These are phyloP conservation scores for Heterocephalus glaber DNA, from an alignment of 2,113 vertebrate genomes.

Conservation along the genomic window DNA sequence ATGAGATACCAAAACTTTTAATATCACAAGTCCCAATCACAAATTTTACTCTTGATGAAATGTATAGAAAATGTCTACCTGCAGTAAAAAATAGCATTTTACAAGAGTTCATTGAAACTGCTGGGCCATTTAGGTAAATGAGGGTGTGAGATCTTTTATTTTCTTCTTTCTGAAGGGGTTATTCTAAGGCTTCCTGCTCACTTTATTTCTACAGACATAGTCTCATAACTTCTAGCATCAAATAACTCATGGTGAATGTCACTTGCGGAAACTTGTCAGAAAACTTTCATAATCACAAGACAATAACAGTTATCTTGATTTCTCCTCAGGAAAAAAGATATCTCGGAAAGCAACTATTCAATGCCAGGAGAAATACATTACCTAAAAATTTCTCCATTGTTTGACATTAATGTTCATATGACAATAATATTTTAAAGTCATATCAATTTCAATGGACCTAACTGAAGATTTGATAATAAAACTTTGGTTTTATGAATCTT, in stretches of 20 bases:
- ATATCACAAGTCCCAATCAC: background rate
- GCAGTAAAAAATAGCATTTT: background rate
- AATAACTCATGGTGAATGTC: background rate
- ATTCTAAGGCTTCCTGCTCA: background rate
- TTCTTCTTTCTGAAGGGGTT: background rate
- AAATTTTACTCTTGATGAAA: background rate
- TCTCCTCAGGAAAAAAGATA: slow-evolving; percentile 15
- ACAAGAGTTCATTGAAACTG: background rate
- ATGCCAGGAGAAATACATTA: background rate
- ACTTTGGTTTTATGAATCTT: background rate
- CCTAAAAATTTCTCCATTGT: background rate
- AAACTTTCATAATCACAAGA: background rate
- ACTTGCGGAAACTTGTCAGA: background rate
- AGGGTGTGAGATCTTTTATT: background rate
- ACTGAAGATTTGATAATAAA: background rate
- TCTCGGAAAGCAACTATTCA: background rate
- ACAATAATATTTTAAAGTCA: background rate
- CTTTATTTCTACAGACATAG: background rate
- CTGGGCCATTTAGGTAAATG: background rate
- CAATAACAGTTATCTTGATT: background rate
- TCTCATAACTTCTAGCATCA: background rate
- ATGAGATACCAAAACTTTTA: background rate
- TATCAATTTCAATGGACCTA: background rate
- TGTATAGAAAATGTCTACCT: background rate
- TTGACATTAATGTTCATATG: background rate